These are phyloP conservation scores for Phainopepla nitens DNA, from an alignment of 2,113 vertebrate species.

Conservation along the genomic window DNA sequence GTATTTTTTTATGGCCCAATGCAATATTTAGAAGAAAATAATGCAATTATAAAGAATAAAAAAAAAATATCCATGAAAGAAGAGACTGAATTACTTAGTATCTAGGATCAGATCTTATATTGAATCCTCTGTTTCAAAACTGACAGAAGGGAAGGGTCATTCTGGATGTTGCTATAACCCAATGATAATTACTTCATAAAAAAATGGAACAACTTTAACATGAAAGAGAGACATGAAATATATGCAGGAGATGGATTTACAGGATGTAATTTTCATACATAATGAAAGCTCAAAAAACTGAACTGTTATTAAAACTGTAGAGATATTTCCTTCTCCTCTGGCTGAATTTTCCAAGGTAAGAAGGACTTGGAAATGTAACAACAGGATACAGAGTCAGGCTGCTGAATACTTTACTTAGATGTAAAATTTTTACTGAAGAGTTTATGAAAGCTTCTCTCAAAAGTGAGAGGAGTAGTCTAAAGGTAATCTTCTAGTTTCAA, in stretches of 20 bases:
- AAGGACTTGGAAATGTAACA: not conserved
- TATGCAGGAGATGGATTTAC: not conserved
- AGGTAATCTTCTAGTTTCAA: constrained; percentile 14
- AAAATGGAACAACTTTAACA: not conserved
- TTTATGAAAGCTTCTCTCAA: not conserved
- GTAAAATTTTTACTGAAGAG: not conserved
- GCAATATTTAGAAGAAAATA: not conserved
- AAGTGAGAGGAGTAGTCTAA: not conserved
- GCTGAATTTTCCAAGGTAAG: not conserved
- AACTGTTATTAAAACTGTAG: not conserved
- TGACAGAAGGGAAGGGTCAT: not conserved
- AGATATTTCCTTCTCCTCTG: not conserved
- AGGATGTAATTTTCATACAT: not conserved
- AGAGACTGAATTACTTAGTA: not conserved
- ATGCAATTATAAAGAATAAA: not conserved
- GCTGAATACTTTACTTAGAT: not conserved
- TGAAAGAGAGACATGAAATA: not conserved
- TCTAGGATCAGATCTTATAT: not conserved
- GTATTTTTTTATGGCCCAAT: not conserved
- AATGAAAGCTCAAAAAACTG: not conserved
- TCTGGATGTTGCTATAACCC: not conserved
- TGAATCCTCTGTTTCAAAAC: not conserved
- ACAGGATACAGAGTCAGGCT: not conserved
- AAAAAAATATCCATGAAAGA: not conserved
- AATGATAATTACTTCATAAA: not conserved